Base-by-base conservation (phyloP, 2,113 vertebrate genomes). In the Gambusia affinis region DNA sequence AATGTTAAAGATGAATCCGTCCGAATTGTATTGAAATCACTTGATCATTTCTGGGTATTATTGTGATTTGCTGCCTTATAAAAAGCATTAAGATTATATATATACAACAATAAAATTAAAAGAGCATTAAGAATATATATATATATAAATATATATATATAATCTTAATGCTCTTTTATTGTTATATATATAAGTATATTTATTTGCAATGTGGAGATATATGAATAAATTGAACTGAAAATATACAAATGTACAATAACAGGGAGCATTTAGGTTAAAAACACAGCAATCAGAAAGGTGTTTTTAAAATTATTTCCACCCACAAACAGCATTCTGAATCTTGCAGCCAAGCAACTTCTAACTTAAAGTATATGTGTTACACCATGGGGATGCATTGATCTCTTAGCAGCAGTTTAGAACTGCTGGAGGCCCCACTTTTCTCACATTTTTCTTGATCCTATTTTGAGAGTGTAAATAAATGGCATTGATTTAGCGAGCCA, bases 391-490 rank as follows among this genome's bases (percentile, higher is more conserved):
- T 24, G 54, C 72, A 88, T 83, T 76, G 83, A 87, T 87, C 70
- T 70, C 76, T 69, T 73, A 64, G 66, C 60, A 75, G 68, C 84
- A 80, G 78, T 86, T 90, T 64, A n/a, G 57, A 89, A 85, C 79
- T 90, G 70, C 79, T n/a, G 5, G 65, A 84, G 77, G 67, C 82
- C 64, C 83, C 83, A 74, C 44, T 54, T 85, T 83, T 80, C 74
- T 88, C 74, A 84, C 83, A 80, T 87, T 87, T 84, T 47, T 70
- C 77, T 78, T 88, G 57, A 37, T 72, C 63, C 78, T 62, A 70
- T 80, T 77, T 72, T 51, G 80, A 62, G 79, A 87, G 80, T 75
- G 76, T 86, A 83, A 91, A 90, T 92, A 82, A 82, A 88, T 51
- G 75, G 42, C 82, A 84, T 87, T 57, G 88, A 88, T 87, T 81